phyloP scores from a whole-genome alignment of 2,113 vertebrate genomes.

The Lophius piscatorius region DNA sequence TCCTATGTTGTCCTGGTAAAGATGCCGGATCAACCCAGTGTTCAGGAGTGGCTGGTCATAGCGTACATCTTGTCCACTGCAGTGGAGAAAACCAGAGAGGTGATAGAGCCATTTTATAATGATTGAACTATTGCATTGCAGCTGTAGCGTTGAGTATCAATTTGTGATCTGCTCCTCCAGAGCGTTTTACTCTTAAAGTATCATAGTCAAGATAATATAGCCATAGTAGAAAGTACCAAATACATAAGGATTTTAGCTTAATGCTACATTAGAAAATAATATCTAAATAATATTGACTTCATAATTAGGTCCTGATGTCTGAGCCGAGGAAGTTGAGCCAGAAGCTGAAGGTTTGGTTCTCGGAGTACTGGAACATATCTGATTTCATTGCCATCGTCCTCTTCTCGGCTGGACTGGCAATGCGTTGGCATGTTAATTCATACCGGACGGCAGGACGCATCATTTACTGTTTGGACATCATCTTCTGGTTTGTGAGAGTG shows the following conservation, averaged over 20 bases:
- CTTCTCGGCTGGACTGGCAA: conserved; percentile 85
- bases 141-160: conserved; percentile 1
- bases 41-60: conserved; percentile 92
- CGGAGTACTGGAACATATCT: conserved; percentile 95
- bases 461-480: conserved; percentile 92
- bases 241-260: no score
- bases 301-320: conserved; percentile 87
- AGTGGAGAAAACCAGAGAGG: conserved; percentile 93
- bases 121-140: no score
- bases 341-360: conserved; percentile 95
- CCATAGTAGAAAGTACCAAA: no score
- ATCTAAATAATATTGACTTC: neutral
- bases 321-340: conserved; percentile 90
- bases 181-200: neutral
- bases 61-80: conserved; percentile 90
- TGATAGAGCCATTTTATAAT: no score
- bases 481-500: conserved; percentile 95
- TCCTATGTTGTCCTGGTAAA: conserved; percentile 91
- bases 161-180: neutral
- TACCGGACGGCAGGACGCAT: conserved; percentile 84
- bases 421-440: conserved; percentile 83
- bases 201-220: neutral
- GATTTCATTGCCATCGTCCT: conserved; percentile 90
- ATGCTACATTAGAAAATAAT: neutral
- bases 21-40: conserved; percentile 86